These are phyloP conservation scores for Aproaerema taeniolella DNA, from an alignment of 2,888 invertebrate genomes.

Conservation along the genomic window DNA sequence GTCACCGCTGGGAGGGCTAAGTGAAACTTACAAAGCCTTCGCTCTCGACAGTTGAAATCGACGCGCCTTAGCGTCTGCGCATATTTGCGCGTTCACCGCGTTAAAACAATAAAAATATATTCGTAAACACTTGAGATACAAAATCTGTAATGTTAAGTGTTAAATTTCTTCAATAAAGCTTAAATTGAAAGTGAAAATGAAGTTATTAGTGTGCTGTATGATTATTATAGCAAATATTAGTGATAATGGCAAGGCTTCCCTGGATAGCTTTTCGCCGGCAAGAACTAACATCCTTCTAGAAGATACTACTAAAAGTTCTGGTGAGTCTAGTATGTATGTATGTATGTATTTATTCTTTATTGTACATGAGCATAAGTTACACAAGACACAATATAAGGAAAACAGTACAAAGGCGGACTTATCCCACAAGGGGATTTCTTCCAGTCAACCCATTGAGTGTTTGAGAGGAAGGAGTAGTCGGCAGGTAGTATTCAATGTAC, in stretches of 20 bases:
- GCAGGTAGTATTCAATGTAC: too few relatives aligned
- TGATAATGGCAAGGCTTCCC: slow-evolving; percentile 59
- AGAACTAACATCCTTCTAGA: slow-evolving; percentile 46
- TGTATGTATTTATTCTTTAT: too few relatives aligned
- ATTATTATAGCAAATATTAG: slow-evolving; percentile 57
- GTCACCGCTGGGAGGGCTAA: too few relatives aligned
- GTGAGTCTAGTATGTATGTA: too few relatives aligned
- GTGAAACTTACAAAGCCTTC: slow-evolving; percentile 5
- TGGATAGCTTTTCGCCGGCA: slow-evolving; percentile 54
- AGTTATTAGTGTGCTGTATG: slow-evolving; percentile 48
- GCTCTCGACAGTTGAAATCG: slow-evolving; percentile 16
- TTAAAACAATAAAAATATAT: background rate
- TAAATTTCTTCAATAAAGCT: background rate
- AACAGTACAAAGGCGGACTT: too few relatives aligned
- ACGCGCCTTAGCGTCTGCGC: slow-evolving; percentile 12
- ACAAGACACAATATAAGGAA: too few relatives aligned
- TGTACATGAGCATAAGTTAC: too few relatives aligned
- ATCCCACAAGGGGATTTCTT: too few relatives aligned
- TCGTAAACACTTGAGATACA: background rate
- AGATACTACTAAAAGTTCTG: slow-evolving; percentile 53
- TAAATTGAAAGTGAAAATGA: slow-evolving; percentile 38
- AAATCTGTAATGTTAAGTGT: too few relatives aligned
- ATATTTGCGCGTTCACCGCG: background rate
- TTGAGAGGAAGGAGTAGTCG: too few relatives aligned
- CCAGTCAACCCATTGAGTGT: too few relatives aligned